Percentiles rank a stretch among this genome's conserved stretches.
These are phyloP conservation scores for Pandemis cinnamomeana DNA, from an alignment of 2,888 invertebrate species.

Conservation along the genomic window DNA sequence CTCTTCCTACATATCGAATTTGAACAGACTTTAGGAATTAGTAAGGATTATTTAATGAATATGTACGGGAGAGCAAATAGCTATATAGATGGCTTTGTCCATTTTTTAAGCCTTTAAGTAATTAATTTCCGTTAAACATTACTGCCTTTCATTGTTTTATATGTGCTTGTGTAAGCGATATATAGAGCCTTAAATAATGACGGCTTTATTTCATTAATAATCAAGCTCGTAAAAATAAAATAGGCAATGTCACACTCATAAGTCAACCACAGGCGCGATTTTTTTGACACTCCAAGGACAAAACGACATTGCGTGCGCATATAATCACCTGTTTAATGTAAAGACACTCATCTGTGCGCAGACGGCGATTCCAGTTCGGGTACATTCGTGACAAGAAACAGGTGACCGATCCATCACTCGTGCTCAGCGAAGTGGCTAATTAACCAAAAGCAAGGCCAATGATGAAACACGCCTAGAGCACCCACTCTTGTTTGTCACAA, in stretches of 20 bases:
- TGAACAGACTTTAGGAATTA: no score
- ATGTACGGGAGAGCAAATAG: no score
- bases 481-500: slow-evolving; percentile 65
- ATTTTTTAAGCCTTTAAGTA: no score
- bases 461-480: slow-evolving; percentile 74
- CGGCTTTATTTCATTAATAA: neutral
- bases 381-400: slow-evolving; percentile 56
- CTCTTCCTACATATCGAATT: no score
- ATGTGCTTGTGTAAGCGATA: no score
- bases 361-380: slow-evolving; percentile 45
- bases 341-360: slow-evolving; percentile 18
- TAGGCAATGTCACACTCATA: slow-evolving; percentile 1
- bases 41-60: no score
- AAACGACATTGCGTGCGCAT: neutral
- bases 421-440: slow-evolving; percentile 75
- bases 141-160: no score
- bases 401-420: slow-evolving; percentile 81
- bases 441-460: slow-evolving; percentile 80
- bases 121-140: no score
- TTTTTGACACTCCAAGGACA: slow-evolving; percentile 20
- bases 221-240: neutral
- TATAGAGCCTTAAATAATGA: no score
- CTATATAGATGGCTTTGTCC: no score
- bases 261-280: neutral
- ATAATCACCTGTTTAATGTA: neutral